Percentiles rank a stretch among this genome's conserved stretches.
Conservation (phyloP, 2,888 invertebrate genomes). For the Stictocephala bisonia region DNA sequence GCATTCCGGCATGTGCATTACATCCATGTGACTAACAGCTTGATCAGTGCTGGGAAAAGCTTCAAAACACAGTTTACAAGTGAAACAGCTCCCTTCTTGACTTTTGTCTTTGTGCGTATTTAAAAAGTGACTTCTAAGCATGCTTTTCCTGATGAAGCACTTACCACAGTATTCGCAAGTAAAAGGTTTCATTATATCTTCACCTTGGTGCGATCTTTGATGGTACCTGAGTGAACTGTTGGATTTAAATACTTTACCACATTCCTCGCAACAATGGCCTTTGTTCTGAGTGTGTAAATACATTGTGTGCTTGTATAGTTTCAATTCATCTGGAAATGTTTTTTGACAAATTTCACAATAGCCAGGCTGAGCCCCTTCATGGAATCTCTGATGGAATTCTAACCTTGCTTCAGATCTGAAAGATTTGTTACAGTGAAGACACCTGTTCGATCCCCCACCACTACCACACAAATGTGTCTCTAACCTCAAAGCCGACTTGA, state of each 20-base stretch:
- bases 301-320: constrained; percentile 53
- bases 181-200: constrained; percentile 53
- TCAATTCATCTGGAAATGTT: constrained; percentile 57
- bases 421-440: constrained; percentile 52
- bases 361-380: constrained; percentile 50
- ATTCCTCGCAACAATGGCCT: constrained; percentile 56
- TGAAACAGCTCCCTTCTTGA: constrained; percentile 55
- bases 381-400: constrained; percentile 53
- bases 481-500: constrained; percentile 44
- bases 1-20: constrained; percentile 52
- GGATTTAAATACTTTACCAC: constrained; percentile 54
- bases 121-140: constrained; percentile 60
- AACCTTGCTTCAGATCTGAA: constrained; percentile 52
- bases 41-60: constrained; percentile 56
- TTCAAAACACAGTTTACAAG: constrained; percentile 59
- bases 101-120: constrained; percentile 54
- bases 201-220: constrained; percentile 52
- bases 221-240: constrained; percentile 53
- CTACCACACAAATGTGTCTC: constrained; percentile 42
- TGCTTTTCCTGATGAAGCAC: constrained; percentile 59
- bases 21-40: constrained; percentile 57
- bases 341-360: constrained; percentile 56
- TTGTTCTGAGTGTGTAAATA: constrained; percentile 51
- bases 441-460: constrained; percentile 45
- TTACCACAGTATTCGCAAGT: constrained; percentile 60